A percentile compares a stretch with the other conserved stretches of the same genome.
Conservation (phyloP, 2,888 invertebrate species). For the Aspidiotus destructor region DNA sequence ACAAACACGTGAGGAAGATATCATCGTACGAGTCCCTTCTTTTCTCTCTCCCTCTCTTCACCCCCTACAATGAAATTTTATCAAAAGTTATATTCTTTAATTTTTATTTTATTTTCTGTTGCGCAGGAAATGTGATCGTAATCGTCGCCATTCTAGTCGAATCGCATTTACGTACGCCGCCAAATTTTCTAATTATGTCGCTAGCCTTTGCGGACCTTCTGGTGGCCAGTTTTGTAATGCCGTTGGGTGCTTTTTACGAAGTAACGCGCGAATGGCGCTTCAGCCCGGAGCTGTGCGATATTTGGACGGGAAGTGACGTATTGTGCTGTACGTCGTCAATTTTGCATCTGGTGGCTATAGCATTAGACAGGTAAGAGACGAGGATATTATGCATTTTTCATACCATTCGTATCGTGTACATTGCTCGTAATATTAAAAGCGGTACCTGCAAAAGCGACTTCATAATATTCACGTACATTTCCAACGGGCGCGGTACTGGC, state of each 20-base stretch:
- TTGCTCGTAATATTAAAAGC: no score
- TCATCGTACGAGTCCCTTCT: not conserved
- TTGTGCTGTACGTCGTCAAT: slow-evolving; percentile 80
- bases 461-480: no score
- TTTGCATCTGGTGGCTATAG: slow-evolving; percentile 69
- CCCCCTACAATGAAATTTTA: not conserved
- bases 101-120: slow-evolving; percentile 36
- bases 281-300: slow-evolving; percentile 77
- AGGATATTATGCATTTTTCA: not conserved
- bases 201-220: slow-evolving; percentile 85
- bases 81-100: not conserved
- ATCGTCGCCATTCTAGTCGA: slow-evolving; percentile 85
- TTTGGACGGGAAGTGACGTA: slow-evolving; percentile 88
- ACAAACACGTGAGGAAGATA: no score
- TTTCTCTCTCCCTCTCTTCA: not conserved
- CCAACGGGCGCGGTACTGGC: no score
- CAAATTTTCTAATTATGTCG: slow-evolving; percentile 81
- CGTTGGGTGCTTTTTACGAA: slow-evolving; percentile 62
- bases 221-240: slow-evolving; percentile 75
- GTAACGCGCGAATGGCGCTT: slow-evolving; percentile 68
- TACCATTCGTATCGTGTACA: no score
- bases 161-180: slow-evolving; percentile 73
- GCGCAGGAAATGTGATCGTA: slow-evolving; percentile 82
- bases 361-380: slow-evolving; percentile 59
- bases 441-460: no score